Base-by-base conservation (phyloP, 53 echinoderm and acorn worm genomes). In the Mesocentrotus franciscanus region DNA sequence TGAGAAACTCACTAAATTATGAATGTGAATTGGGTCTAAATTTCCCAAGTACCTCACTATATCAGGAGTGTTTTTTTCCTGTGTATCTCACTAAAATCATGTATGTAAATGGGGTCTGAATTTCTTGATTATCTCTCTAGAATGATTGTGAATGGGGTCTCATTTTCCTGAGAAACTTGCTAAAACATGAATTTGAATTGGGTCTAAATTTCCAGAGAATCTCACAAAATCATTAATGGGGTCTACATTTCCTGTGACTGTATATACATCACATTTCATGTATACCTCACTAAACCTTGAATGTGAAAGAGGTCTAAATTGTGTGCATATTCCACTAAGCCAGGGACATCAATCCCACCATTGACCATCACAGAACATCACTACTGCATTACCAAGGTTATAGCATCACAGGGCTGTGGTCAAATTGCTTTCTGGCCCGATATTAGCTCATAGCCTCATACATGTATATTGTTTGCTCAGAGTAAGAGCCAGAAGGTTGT, bases 361-460 rank as follows among this genome's bases (percentile, higher is more conserved):
- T 74, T 29, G 29, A 30, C 10, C 2, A 74, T 30, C 74, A 30
- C 29, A 74, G 56, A 13, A 9, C 87, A 14, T 58, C 56, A 87
- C 87, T 11, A 27, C n/a, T 58, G 8, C 87, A 57, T 39, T 81
- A 33, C 27, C 16, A 42, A 16, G 33, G 79, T 79, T 29, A 42
- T 24, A 49, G 55, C 12, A 85, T 49, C 85, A 85, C 0, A 87
- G 57, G 27, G 56, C n/a, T 57, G 26, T 57, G n/a, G 36, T 10
- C 87, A 87, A 57, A 58, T 87, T 87, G 87, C 58, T 87, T 87
- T 87, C 58, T 87, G 87, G 10, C 57, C 27, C 29, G 10, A 87
- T 87, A 58, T 58, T 12, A 58, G 81, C 39, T 81, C 81, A 33
- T 17, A 32, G n/a, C n/a, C n/a, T n/a, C n/a, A n/a, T n/a, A n/a